These are phyloP conservation scores for Caradrina kadenii DNA, from an alignment of 2,888 invertebrate genomes.

Conservation along the genomic window DNA sequence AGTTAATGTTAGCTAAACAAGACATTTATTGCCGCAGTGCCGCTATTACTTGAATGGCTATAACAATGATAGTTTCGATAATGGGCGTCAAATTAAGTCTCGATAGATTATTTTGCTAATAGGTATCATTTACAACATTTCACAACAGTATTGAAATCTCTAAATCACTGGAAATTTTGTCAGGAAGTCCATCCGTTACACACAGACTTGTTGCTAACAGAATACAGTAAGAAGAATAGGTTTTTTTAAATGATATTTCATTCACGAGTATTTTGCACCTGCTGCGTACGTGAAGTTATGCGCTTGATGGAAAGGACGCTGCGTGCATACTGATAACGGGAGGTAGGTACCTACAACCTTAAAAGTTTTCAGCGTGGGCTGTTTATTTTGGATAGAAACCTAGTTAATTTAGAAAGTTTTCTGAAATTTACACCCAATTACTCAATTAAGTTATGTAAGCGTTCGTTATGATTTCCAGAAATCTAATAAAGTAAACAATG, in stretches of 20 bases:
- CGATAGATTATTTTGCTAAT: constrained; percentile 22
- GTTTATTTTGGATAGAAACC: constrained; percentile 31
- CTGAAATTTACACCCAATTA: neutral
- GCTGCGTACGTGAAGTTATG: constrained; percentile 78
- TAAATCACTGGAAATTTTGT: constrained; percentile 14
- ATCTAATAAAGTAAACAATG: constrained; percentile 15
- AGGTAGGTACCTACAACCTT: constrained; percentile 26
- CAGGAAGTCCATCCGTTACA: constrained; percentile 28
- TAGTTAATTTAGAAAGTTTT: constrained; percentile 25
- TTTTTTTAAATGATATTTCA: constrained; percentile 45
- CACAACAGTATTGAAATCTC: constrained; percentile 4
- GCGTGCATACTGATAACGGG: constrained; percentile 71
- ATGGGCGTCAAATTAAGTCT: constrained; percentile 33
- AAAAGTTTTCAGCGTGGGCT: constrained; percentile 38
- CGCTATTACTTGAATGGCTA: constrained; percentile 38
- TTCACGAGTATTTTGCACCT: constrained; percentile 74
- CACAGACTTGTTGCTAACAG: constrained; percentile 4
- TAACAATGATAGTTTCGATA: constrained; percentile 32
- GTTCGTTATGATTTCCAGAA: constrained; percentile 14
- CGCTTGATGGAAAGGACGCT: constrained; percentile 68
- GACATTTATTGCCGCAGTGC: constrained; percentile 40
- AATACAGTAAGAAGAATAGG: constrained; percentile 8
- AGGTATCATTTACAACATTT: constrained; percentile 22
- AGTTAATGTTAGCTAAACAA: constrained; percentile 40
- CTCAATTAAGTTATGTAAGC: neutral